Percentiles rank a stretch among this genome's conserved stretches.
These are phyloP conservation scores for Ischnura elegans DNA, from an alignment of 2,888 invertebrate species.

Conservation along the genomic window DNA sequence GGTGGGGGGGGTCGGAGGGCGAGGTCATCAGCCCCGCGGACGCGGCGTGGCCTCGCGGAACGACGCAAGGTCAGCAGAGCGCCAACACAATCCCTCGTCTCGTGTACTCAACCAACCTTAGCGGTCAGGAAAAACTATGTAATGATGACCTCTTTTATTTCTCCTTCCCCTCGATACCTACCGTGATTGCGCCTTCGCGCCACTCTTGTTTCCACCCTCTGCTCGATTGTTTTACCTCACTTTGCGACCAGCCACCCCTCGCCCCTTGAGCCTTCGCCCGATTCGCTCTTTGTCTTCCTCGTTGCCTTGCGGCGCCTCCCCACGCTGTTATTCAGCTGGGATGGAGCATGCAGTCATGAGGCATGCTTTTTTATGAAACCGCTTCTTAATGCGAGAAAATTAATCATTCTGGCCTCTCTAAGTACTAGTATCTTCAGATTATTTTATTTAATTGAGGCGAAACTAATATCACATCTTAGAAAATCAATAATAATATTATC, in stretches of 20 bases:
- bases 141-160: background rate
- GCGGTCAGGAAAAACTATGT: background rate
- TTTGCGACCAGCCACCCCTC: background rate
- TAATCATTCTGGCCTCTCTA: too few species aligned
- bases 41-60: slow-evolving; percentile 58
- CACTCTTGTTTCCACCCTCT: background rate
- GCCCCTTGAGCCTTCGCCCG: background rate
- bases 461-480: too few species aligned
- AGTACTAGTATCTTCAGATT: too few species aligned
- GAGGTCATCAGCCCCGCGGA: background rate
- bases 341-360: too few species aligned
- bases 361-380: too few species aligned
- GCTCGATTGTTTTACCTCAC: background rate
- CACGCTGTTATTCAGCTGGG: background rate
- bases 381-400: too few species aligned
- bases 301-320: background rate
- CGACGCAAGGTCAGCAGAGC: slow-evolving; percentile 60
- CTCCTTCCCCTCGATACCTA: background rate
- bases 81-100: slow-evolving; percentile 17
- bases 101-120: background rate
- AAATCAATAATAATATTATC: too few species aligned
- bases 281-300: background rate
- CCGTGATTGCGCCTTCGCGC: background rate
- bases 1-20: background rate
- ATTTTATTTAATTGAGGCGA: too few species aligned